A percentile compares a stretch with the other conserved stretches of the same genome.
Evolutionary conservation across 1,140 invertebrate species (phyloP).

Genomic region (Subanguina moxae): DNA sequence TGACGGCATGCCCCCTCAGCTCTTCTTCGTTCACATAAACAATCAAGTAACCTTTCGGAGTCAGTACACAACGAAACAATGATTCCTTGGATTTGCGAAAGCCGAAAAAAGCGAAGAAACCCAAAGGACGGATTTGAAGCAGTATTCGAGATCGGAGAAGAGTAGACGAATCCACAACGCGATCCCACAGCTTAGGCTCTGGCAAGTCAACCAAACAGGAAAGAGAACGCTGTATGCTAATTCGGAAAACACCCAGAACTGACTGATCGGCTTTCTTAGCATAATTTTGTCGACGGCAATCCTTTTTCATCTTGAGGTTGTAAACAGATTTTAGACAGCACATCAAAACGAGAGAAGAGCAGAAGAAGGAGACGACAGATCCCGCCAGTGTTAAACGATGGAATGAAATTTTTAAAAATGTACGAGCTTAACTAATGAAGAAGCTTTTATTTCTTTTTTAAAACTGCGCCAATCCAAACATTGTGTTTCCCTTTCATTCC

Average conservation of each 20-base stretch:
- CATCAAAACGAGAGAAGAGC: too few relatives aligned
- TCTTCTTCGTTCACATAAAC: not conserved
- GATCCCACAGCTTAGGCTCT: not conserved
- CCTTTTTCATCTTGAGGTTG: too few relatives aligned
- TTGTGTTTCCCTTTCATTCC: too few relatives aligned
- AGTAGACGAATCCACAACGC: not conserved
- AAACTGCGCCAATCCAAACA: too few relatives aligned
- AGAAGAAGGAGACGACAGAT: too few relatives aligned
- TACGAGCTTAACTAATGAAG: too few relatives aligned
- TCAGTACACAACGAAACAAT: not conserved
- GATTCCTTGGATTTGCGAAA: not conserved
- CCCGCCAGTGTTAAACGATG: too few relatives aligned
- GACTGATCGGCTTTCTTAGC: too few relatives aligned
- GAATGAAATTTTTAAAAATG: too few relatives aligned
- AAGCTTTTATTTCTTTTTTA: too few relatives aligned
- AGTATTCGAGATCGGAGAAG: not conserved
- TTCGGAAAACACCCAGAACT: not conserved
- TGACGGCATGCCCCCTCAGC: slow-evolving; percentile 1
- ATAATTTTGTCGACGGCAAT: too few relatives aligned
- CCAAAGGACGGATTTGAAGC: not conserved
- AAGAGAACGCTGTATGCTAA: not conserved
- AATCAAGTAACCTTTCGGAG: not conserved
- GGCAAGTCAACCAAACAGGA: not conserved
- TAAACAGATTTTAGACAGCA: too few relatives aligned
- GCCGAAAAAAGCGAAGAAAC: not conserved